Evolutionary conservation across 2,888 invertebrate species (phyloP).

Genomic region (Andricus quercusramuli): DNA sequence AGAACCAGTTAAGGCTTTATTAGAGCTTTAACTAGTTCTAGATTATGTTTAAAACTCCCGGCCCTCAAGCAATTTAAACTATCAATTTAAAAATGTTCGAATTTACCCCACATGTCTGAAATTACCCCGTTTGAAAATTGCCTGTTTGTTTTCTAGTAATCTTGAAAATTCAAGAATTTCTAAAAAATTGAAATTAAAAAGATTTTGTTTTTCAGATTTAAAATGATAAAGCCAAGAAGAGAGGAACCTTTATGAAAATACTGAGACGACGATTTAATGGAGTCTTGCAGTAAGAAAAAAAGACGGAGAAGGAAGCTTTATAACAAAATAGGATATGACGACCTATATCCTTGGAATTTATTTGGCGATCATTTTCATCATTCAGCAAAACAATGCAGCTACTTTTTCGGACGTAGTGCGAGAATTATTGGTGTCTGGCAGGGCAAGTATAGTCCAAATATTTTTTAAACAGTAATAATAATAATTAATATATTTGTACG

Average conservation of each 20-base stretch:
- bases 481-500: background rate
- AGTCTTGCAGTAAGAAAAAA: slow-evolving; percentile 25
- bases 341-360: slow-evolving; percentile 3
- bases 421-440: slow-evolving; percentile 47
- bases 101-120: no score
- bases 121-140: no score
- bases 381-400: slow-evolving; percentile 17
- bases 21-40: no score
- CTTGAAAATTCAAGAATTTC: no score
- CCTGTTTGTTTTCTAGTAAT: no score
- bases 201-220: background rate
- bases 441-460: slow-evolving; percentile 39
- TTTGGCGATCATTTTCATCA: slow-evolving; percentile 12
- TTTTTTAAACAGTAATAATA: background rate
- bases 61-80: no score
- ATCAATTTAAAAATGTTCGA: no score
- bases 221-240: slow-evolving; percentile 4
- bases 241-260: background rate
- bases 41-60: no score
- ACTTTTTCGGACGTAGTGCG: slow-evolving; percentile 45
- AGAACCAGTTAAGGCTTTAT: no score
- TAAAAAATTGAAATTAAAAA: no score
- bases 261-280: slow-evolving; percentile 12
- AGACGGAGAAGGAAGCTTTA: slow-evolving; percentile 14
- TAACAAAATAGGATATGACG: slow-evolving; percentile 15